A percentile compares a stretch with the other conserved stretches of the same genome.
These are phyloP conservation scores for Drosophila subsilvestris DNA, from an alignment of 2,888 invertebrate species.

Conservation along the genomic window DNA sequence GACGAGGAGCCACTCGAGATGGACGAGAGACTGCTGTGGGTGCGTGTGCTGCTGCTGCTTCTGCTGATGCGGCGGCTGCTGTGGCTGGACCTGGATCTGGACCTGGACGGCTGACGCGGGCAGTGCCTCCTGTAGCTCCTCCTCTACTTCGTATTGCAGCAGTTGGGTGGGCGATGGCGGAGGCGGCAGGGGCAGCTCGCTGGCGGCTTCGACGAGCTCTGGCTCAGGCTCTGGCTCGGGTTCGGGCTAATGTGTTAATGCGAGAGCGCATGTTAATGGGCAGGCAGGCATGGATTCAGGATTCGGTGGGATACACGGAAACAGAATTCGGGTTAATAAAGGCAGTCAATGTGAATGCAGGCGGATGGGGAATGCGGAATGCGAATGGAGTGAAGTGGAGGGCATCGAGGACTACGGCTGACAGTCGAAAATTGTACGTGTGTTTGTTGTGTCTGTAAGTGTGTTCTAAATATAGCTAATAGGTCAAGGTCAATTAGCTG, in stretches of 20 bases:
- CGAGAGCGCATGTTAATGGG: conserved; percentile 50
- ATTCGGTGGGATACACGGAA: conserved; percentile 28
- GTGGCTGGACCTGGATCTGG: conserved; percentile 1
- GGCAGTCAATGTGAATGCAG: conserved; percentile 71
- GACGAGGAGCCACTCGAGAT: conserved; percentile 80
- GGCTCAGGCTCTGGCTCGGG: conserved; percentile 39
- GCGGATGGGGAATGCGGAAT: conserved; percentile 6
- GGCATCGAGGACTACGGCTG: conserved; percentile 29
- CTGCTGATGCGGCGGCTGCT: conserved; percentile 47
- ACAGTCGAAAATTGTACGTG: conserved; percentile 19
- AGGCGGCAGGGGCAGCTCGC: conserved; percentile 81
- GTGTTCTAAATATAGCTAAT: conserved; percentile 62
- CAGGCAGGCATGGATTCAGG: conserved; percentile 6
- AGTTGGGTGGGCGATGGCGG: conserved; percentile 83
- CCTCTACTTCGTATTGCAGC: conserved; percentile 77
- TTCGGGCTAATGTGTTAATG: conserved; percentile 74
- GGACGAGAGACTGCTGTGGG: conserved; percentile 82
- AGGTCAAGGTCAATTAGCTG: conserved; percentile 79
- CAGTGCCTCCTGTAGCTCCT: conserved; percentile 35
- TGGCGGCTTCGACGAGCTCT: conserved; percentile 40
- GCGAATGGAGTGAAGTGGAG: conserved; percentile 2
- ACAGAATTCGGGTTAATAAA: conserved; percentile 60
- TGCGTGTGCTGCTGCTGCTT: conserved; percentile 76
- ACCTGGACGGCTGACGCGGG: conserved; percentile 40
- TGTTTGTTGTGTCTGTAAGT: conserved; percentile 22